A percentile compares a stretch with the other conserved stretches of the same genome.
These are phyloP conservation scores for Sternarchorhynchus goeldii DNA, from an alignment of 2,797 vertebrate species.

Conservation along the genomic window DNA sequence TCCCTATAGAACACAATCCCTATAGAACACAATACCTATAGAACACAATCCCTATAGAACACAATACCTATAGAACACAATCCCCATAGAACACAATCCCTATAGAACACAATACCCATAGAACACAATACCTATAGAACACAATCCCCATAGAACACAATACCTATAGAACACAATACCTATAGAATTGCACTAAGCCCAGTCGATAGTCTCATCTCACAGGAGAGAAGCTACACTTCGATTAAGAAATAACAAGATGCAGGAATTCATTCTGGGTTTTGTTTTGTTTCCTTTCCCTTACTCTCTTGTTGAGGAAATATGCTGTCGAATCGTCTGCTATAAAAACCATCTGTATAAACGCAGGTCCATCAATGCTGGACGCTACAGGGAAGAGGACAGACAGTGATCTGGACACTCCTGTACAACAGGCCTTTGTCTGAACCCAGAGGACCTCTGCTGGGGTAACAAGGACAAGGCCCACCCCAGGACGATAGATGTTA, in stretches of 20 bases:
- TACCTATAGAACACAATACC: conserved; percentile 50
- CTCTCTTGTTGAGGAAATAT: conserved; percentile 72
- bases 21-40: no score
- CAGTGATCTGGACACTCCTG: conserved; percentile 55
- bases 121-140: no score
- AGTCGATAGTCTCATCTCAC: conserved; percentile 54
- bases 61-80: conserved; percentile 53
- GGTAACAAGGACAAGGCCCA: not conserved
- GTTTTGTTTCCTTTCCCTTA: conserved; percentile 32
- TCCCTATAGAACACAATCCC: no score
- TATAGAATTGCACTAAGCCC: conserved; percentile 51
- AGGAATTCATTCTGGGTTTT: conserved; percentile 64
- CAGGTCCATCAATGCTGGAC: conserved; percentile 55
- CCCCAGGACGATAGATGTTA: conserved; percentile 2
- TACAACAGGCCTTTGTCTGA: conserved; percentile 40
- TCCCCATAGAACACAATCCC: not conserved
- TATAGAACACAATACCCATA: no score
- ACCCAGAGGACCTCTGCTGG: conserved; percentile 44
- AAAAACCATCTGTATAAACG: conserved; percentile 81
- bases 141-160: no score
- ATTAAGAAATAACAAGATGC: conserved; percentile 78
- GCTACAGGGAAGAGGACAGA: conserved; percentile 57
- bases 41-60: no score
- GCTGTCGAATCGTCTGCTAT: conserved; percentile 73
- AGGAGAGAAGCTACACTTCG: conserved; percentile 70